Evolutionary conservation across 1,140 invertebrate genomes (phyloP).

Genomic region (Drosophila simulans): DNA sequence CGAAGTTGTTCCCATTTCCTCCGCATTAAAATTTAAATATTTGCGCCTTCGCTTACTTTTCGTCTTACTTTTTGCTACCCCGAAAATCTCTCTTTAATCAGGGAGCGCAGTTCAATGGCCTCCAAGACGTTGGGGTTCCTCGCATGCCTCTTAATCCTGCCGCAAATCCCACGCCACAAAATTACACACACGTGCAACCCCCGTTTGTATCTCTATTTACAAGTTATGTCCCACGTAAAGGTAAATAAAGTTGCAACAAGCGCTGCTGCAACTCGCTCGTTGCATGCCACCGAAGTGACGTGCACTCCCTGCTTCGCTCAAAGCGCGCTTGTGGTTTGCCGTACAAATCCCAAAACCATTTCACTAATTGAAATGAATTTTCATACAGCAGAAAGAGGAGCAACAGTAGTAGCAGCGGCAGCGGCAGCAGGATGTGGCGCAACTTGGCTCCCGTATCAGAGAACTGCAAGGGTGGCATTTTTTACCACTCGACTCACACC

Average conservation of each 20-base stretch:
- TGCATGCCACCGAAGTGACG: slow-evolving; percentile 56
- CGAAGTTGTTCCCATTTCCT: slow-evolving; percentile 5
- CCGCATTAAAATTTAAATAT: slow-evolving; percentile 40
- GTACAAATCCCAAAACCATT: slow-evolving; percentile 83
- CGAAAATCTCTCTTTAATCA: not conserved
- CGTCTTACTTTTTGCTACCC: not conserved
- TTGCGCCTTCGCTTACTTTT: slow-evolving; percentile 36
- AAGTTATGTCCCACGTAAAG: slow-evolving; percentile 72
- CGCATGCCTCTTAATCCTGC: slow-evolving; percentile 51
- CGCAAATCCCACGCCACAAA: slow-evolving; percentile 22
- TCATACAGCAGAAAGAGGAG: slow-evolving; percentile 54
- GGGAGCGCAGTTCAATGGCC: slow-evolving; percentile 61
- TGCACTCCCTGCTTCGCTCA: slow-evolving; percentile 9
- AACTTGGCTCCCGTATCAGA: slow-evolving; percentile 36
- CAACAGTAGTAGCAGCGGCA: not conserved
- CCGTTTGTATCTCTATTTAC: slow-evolving; percentile 69
- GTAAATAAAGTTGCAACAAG: slow-evolving; percentile 79
- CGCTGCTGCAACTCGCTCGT: slow-evolving; percentile 25
- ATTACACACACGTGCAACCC: slow-evolving; percentile 34
- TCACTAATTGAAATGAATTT: slow-evolving; percentile 84
- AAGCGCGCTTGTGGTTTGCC: slow-evolving; percentile 52
- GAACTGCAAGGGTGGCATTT: too few species aligned
- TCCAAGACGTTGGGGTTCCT: slow-evolving; percentile 25
- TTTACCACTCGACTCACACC: too few species aligned
- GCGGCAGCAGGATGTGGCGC: slow-evolving; percentile 27